Evolutionary conservation across 2,113 vertebrate species (phyloP), one percentile per base, ranked within the genome.

Genomic region (Urocitellus parryii): DNA sequence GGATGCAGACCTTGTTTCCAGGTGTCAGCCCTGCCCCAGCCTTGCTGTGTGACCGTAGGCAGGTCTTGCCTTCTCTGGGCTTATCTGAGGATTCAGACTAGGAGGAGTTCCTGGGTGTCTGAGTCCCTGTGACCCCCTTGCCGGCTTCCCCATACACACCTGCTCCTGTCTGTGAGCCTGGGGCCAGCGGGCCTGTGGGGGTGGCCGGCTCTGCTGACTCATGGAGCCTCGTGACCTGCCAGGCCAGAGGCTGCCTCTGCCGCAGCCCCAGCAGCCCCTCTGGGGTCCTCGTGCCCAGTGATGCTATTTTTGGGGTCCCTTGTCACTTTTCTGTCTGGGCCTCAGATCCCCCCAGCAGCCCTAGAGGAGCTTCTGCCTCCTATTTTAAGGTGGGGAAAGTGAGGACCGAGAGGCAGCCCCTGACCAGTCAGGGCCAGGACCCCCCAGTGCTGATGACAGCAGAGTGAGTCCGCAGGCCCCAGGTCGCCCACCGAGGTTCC

Each of bases 101-200:
- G n/a, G 53, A 14, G n/a, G 53, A 94, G 61, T 8, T 84, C 90
- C 45, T 34, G 29, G 74, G 20, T 39, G 80, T 9, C 37, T 0
- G 2, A 73, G 61, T 20, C 56, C 65, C 70, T 22, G 16, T 61
- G 82, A 58, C 48, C 45, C 13, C 39, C 58, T 56, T 13, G 17
- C 2, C 0, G 3, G 70, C 58, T 45, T 88, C 34, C 27, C 74
- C 29, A 37, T 63, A 56, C 51, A 77, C 94, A 88, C 91, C 94
- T 95, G 96, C 88, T 92, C 74, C 90, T 84, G 74, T 96, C 78
- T 45, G 56, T 95, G 97, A 94, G 48, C 17, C 88, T 2, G 9
- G 76, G 96, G 17, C 27, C 4, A 58, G 77, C 78, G n/a, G 61
- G 61, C 24, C 1, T 11, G 80, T 45, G 9, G 37, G 18, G 29